A percentile compares a stretch with the other conserved stretches of the same genome.
These are phyloP conservation scores for Caenorhabditis briggsae DNA, from an alignment of 1,140 invertebrate genomes.

Conservation along the genomic window DNA sequence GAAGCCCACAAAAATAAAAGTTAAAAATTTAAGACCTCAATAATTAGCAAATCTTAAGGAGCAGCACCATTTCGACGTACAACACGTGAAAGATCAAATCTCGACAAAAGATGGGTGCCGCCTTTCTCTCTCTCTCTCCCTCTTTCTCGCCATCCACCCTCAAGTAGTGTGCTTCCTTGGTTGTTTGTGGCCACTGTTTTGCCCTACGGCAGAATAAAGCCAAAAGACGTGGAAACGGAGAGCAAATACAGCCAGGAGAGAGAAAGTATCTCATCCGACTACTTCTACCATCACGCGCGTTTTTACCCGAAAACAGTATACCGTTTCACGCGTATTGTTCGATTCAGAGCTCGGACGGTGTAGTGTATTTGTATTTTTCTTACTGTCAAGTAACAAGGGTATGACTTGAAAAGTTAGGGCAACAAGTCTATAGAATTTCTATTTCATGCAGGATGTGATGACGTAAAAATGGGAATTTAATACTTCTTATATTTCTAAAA, in stretches of 20 bases:
- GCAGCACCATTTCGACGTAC: not conserved
- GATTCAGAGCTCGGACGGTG: not conserved
- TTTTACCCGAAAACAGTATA: not conserved
- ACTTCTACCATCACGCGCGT: conserved; percentile 46
- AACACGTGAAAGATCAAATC: conserved; percentile 18
- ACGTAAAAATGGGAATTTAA: conserved; percentile 8
- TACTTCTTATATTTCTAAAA: not conserved
- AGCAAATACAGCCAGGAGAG: conserved; percentile 34
- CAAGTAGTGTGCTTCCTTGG: conserved; percentile 15
- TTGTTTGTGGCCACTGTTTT: conserved; percentile 52
- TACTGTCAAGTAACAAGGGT: not conserved
- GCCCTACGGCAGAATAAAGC: conserved; percentile 20
- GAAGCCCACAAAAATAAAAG: too few species aligned
- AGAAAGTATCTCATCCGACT: conserved; percentile 38
- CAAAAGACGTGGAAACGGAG: not conserved
- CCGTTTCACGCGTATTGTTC: conserved; percentile 47
- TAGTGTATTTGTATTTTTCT: not conserved
- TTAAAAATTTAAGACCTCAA: too few species aligned
- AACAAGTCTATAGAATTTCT: not conserved
- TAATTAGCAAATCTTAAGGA: too few species aligned
- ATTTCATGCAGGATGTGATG: not conserved
- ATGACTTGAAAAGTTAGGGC: conserved; percentile 21
- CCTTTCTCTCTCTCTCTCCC: not conserved
- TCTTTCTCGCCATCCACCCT: too few species aligned
- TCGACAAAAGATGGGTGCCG: conserved; percentile 25